Base-by-base conservation (phyloP, 2,797 vertebrate genomes). In the Mormyrus hasselquistii region DNA sequence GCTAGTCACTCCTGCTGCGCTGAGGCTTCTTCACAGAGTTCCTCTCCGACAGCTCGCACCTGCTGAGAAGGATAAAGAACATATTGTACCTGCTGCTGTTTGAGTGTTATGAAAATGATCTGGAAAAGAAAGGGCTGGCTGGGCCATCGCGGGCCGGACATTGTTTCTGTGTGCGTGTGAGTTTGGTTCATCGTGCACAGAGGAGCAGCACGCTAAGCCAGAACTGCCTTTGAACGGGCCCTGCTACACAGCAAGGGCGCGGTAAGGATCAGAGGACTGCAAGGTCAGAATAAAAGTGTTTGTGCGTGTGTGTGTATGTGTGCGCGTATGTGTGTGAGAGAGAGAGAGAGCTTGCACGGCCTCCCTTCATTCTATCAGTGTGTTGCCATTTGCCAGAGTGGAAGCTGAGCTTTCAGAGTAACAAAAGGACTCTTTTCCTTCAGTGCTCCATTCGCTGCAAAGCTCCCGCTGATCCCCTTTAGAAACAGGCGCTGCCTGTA, bases 301-400 rank as follows among this genome's bases (percentile, higher is more conserved):
- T n/a, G 16, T n/a, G 41, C 50, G 44, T 49, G 76, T 5, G 34
- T 41, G 19, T 25, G 41, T 10, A 22, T 44, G 5, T 38, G n/a
- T 50, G 76, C 29, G n/a, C 5, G 83, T 4, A 14, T 19, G 25
- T 0, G 83, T 2, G 85, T n/a, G 44, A 14, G 82, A 10, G 82
- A 7, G 19, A 19, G 41, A 4, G 79, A 5, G 29, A 22, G 88
- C 22, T 12, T 69, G n/a, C 82, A 10, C 2, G 57, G 82, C 16
- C 22, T 65, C 88, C 47, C 16, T 41, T 89, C 88, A 19, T 86
- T 85, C 82, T 22, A 65, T 89, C 55, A 65, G n/a, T 65, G 82
- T 86, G 82, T 44, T 85, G 88, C 55, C 79, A 85, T 59, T 89
- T 62, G n/a, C 52, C n/a, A 41, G 82, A 85, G 82, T 83, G 88